Conservation (phyloP, 2,888 invertebrate species). For the Drosophila siamana region DNA sequence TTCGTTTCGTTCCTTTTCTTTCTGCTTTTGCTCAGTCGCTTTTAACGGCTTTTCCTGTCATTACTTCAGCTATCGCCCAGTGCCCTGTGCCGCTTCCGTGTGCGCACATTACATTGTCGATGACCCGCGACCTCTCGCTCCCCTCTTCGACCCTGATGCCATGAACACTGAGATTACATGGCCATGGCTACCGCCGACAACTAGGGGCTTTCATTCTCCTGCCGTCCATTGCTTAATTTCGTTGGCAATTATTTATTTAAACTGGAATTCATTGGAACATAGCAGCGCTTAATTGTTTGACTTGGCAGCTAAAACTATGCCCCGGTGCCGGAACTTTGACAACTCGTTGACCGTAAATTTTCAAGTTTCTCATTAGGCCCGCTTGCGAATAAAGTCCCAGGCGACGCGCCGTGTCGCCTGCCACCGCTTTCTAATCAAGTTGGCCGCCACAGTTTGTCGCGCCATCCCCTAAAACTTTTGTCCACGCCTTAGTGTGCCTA, state of each 20-base stretch:
- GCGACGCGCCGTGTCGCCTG: slow-evolving; percentile 34
- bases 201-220: slow-evolving; percentile 20
- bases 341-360: slow-evolving; percentile 80
- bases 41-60: slow-evolving; percentile 74
- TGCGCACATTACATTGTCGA: slow-evolving; percentile 60
- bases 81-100: slow-evolving; percentile 44
- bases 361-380: slow-evolving; percentile 77
- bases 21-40: slow-evolving; percentile 21
- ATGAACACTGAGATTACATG: slow-evolving; percentile 47
- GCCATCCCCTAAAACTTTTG: slow-evolving; percentile 57
- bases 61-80: slow-evolving; percentile 62
- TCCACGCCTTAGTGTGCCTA: slow-evolving; percentile 53
- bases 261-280: slow-evolving; percentile 63
- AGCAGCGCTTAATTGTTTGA: slow-evolving; percentile 74
- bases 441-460: slow-evolving; percentile 78
- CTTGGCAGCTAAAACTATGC: slow-evolving; percentile 75
- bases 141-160: neutral
- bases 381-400: neutral
- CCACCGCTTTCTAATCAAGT: slow-evolving; percentile 76
- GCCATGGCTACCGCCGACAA: neutral
- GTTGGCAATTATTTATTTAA: slow-evolving; percentile 79
- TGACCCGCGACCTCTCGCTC: slow-evolving; percentile 5
- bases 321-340: slow-evolving; percentile 68
- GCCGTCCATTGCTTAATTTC: slow-evolving; percentile 70
- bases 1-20: slow-evolving; percentile 20